A percentile compares a stretch with the other conserved stretches of the same genome.
Evolutionary conservation across 2,888 invertebrate species (phyloP).

Genomic region (Tyria jacobaeae): DNA sequence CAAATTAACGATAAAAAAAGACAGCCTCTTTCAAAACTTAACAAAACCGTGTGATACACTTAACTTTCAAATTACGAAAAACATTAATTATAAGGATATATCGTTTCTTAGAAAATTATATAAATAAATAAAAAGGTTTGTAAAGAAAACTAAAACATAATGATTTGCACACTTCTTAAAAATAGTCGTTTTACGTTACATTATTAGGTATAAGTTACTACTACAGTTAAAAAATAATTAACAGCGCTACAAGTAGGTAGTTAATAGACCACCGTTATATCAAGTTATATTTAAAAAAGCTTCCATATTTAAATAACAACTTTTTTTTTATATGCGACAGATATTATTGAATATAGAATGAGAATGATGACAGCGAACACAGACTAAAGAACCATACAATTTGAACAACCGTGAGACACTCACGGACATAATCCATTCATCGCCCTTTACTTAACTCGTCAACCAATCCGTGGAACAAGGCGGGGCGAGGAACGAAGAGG

Average conservation of each 20-base stretch:
- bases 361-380: conserved; percentile 17
- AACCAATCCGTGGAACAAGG: conserved; percentile 61
- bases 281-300: neutral
- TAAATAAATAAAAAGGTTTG: no score
- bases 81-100: no score
- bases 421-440: conserved; percentile 48
- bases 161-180: no score
- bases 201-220: no score
- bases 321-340: neutral
- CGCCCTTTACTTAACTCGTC: conserved; percentile 38
- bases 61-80: no score
- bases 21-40: no score
- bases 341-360: conserved; percentile 17
- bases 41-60: no score
- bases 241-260: neutral
- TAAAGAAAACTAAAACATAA: no score
- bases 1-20: no score
- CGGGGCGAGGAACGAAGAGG: conserved; percentile 59
- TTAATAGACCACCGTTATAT: neutral
- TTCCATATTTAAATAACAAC: neutral
- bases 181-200: no score
- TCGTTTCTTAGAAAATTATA: no score
- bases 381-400: conserved; percentile 27
- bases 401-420: conserved; percentile 37
- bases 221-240: no score